Percentiles rank a stretch among this genome's conserved stretches.
phyloP scores from a whole-genome alignment of 2,113 vertebrate species.

The Microcebus tavaratra region DNA sequence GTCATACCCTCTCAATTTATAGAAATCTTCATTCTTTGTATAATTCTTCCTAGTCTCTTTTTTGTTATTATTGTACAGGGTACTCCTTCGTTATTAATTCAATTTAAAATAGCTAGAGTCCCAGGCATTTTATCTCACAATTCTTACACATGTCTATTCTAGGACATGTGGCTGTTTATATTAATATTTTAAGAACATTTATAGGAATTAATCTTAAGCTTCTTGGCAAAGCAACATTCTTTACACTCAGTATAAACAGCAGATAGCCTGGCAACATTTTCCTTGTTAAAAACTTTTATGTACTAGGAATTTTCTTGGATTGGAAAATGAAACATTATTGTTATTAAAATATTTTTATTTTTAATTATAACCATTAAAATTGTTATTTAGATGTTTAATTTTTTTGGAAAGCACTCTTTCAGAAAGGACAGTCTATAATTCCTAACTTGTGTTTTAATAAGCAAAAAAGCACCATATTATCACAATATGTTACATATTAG shows the following conservation, averaged over 20 bases:
- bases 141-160: not conserved
- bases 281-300: not conserved
- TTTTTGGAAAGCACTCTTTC: not conserved
- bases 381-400: not conserved
- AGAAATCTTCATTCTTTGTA: not conserved
- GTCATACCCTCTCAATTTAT: not conserved
- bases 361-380: not conserved
- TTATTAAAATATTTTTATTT: not conserved
- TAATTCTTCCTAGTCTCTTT: not conserved
- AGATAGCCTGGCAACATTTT: not conserved
- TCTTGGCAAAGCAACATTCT: not conserved
- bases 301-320: not conserved
- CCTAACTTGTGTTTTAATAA: not conserved
- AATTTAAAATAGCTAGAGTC: not conserved
- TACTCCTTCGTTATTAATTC: not conserved
- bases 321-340: not conserved
- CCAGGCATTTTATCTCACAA: not conserved
- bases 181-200: constrained; percentile 8
- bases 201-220: not conserved
- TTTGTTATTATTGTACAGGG: not conserved
- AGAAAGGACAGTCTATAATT: not conserved
- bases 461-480: not conserved
- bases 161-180: not conserved
- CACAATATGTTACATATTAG: not conserved
- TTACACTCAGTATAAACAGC: not conserved